A percentile compares a stretch with the other conserved stretches of the same genome.
These are phyloP conservation scores for Peromyscus aztecus DNA, from an alignment of 2,797 vertebrate species.

Conservation along the genomic window DNA sequence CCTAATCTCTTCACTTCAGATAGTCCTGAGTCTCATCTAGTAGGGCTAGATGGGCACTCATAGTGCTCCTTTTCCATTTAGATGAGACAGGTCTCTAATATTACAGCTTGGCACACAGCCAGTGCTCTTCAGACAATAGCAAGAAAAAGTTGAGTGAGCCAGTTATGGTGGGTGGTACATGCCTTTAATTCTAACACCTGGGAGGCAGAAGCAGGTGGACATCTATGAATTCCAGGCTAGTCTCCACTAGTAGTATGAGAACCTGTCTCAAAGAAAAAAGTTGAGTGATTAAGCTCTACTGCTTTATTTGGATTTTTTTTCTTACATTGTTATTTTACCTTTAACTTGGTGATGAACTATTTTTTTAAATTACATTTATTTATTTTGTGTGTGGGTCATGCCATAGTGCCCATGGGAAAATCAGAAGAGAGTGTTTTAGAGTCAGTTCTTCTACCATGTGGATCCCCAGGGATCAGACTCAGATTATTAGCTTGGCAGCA, in stretches of 20 bases:
- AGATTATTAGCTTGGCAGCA: background rate
- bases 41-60: background rate
- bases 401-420: background rate
- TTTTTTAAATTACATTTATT: background rate
- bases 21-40: constrained; percentile 13
- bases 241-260: background rate
- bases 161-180: background rate
- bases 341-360: background rate
- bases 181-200: background rate
- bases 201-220: background rate
- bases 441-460: background rate
- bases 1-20: background rate
- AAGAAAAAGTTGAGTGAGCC: background rate
- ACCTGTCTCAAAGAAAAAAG: constrained; percentile 5
- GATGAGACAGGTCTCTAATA: background rate
- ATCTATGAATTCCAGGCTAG: background rate
- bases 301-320: background rate
- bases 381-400: background rate
- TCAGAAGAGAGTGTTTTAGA: background rate
- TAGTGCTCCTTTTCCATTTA: background rate
- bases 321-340: constrained; percentile 4
- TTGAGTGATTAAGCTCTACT: constrained; percentile 14
- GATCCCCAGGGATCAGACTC: background rate
- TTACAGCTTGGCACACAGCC: background rate
- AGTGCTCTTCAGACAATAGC: background rate